These are phyloP conservation scores for Drosophila malerkotliana DNA, from an alignment of 1,140 invertebrate species.

Conservation along the genomic window DNA sequence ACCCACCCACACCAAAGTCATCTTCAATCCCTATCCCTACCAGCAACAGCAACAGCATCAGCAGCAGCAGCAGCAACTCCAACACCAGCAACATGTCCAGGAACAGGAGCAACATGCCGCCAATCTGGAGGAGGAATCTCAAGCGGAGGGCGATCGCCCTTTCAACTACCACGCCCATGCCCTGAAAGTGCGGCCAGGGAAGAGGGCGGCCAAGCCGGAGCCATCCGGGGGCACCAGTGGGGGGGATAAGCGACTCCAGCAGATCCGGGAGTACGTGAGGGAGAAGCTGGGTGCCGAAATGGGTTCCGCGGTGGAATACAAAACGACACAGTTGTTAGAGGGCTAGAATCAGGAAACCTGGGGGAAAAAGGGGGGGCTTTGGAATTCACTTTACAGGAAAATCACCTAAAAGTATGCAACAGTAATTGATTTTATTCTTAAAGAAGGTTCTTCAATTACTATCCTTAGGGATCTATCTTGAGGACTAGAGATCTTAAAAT, in stretches of 20 bases:
- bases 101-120: constrained; percentile 25
- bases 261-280: constrained; percentile 75
- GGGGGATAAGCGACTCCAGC: constrained; percentile 57
- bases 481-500: not conserved
- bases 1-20: constrained; percentile 78
- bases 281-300: constrained; percentile 77
- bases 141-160: constrained; percentile 53
- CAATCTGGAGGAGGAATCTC: constrained; percentile 13
- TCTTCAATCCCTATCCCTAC: constrained; percentile 69
- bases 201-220: constrained; percentile 49
- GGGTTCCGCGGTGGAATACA: constrained; percentile 76
- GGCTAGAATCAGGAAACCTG: constrained; percentile 25
- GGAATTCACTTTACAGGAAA: not conserved
- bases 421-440: too few species aligned
- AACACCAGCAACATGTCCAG: constrained; percentile 4
- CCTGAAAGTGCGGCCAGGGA: constrained; percentile 50
- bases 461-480: too few species aligned
- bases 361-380: constrained; percentile 2
- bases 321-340: constrained; percentile 74
- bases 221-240: constrained; percentile 1
- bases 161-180: constrained; percentile 80
- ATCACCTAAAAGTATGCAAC: not conserved
- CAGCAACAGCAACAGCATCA: constrained; percentile 55
- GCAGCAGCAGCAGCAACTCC: constrained; percentile 21
- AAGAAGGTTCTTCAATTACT: too few species aligned